Percentiles rank a stretch among this genome's conserved stretches.
Evolutionary conservation across 2,113 vertebrate species (phyloP).

Genomic region (Dolichallabes microphthalmus): DNA sequence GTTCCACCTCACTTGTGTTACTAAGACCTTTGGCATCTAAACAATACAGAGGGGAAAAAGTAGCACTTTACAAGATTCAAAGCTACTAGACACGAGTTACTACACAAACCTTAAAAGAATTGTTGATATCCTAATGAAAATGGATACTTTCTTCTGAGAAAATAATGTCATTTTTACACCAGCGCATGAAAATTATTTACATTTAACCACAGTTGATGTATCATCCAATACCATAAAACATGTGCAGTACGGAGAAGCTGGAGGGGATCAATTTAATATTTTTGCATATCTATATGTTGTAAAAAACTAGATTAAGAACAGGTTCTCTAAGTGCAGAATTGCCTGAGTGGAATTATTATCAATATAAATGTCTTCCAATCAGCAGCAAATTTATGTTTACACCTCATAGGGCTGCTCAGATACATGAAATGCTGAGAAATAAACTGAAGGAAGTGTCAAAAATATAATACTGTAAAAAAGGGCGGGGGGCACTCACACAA

Average conservation of each 20-base stretch:
- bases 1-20: constrained; percentile 86
- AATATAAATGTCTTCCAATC: background rate
- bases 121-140: background rate
- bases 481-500: background rate
- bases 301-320: background rate
- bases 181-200: background rate
- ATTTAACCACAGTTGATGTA: background rate
- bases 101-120: background rate
- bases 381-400: background rate
- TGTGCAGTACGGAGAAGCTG: background rate
- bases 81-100: background rate
- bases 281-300: background rate
- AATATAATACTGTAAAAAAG: background rate
- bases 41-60: background rate
- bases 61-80: background rate
- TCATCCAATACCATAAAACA: background rate
- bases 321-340: background rate
- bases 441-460: background rate
- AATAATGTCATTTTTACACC: background rate
- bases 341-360: background rate
- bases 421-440: background rate
- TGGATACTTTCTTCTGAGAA: background rate
- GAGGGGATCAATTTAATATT: background rate
- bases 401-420: background rate
- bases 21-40: constrained; percentile 87